These are phyloP conservation scores for Hyla sarda DNA, from an alignment of 2,113 vertebrate species.

Conservation along the genomic window DNA sequence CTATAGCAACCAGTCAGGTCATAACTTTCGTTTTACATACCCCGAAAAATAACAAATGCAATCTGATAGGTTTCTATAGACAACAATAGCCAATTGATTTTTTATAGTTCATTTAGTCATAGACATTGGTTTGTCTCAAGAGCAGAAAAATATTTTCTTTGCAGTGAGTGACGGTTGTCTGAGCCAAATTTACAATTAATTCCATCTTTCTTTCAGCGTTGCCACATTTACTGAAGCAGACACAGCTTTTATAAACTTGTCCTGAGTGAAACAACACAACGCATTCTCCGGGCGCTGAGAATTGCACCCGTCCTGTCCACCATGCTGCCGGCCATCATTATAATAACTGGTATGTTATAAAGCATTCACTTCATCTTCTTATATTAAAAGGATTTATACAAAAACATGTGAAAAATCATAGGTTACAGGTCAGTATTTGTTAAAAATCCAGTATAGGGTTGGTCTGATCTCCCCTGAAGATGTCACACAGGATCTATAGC, in stretches of 20 bases:
- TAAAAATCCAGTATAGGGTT: not conserved
- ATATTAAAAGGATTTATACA: not conserved
- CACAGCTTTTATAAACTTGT: not conserved
- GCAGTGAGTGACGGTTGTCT: not conserved
- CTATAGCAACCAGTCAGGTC: no score
- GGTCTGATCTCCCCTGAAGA: not conserved
- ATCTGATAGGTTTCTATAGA: not conserved
- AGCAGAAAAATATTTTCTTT: conserved; percentile 19
- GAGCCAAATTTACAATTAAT: conserved; percentile 43
- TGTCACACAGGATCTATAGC: not conserved
- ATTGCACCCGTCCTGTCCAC: not conserved
- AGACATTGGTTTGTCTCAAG: not conserved
- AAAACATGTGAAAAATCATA: not conserved
- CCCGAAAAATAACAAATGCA: not conserved
- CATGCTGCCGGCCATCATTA: not conserved
- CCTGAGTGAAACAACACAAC: not conserved
- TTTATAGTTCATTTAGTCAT: not conserved
- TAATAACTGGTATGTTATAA: conserved; percentile 20
- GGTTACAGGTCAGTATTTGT: not conserved
- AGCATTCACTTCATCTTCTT: no score
- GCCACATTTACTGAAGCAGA: not conserved
- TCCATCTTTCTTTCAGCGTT: conserved; percentile 25
- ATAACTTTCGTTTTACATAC: no score
- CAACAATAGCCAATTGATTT: not conserved
- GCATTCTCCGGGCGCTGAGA: not conserved